Base-by-base conservation (phyloP, 2,113 vertebrate species). In the Eulacestoma nigropectus region DNA sequence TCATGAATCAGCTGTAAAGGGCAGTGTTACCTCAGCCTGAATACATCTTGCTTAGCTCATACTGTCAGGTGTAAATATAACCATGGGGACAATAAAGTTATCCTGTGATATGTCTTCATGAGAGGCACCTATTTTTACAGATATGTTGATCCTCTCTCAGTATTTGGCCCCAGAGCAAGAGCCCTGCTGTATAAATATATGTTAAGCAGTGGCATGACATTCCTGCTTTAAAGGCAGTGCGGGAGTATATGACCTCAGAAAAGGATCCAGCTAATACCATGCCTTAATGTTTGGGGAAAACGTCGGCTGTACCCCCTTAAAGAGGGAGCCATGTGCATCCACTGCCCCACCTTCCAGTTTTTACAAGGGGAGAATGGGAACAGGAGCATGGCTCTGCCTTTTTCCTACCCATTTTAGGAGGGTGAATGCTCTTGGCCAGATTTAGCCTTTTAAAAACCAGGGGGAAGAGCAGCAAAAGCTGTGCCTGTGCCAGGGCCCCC, bases 321-420 rank as follows among this genome's bases (percentile, higher is more conserved):
- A 75, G 32, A 64, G 35, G 44, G 47, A 77, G 10, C 33, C 33
- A 10, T 26, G 19, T 44, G 13, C 4, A 5, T 35, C 65, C 42
- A 44, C 25, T 46, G 27, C 50, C 35, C 37, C 46, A 42, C 85
- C 63, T 86, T 73, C 46, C 55, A 79, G 42, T 46, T 84, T 65
- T 74, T 88, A n/a, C 25, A 72, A 77, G n/a, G 10, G 44, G 33
- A 73, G 50, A 60, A 64, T 32, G 35, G 55, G 42, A 80, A 57
- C 20, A 70, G 18, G n/a, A 29, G 14, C 35, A 87, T 2, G 19
- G 55, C 78, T 88, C 90, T 94, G 90, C 59, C 75, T 91, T 94
- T 93, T 96, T 93, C 93, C 85, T 95, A 91, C 60, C 87, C 92
- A 85, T 96, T 95, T 96, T 96, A 93, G 95, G 95, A 93, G 79